Evolutionary conservation across 2,888 invertebrate species (phyloP).

Genomic region (Caradrina kadenii): DNA sequence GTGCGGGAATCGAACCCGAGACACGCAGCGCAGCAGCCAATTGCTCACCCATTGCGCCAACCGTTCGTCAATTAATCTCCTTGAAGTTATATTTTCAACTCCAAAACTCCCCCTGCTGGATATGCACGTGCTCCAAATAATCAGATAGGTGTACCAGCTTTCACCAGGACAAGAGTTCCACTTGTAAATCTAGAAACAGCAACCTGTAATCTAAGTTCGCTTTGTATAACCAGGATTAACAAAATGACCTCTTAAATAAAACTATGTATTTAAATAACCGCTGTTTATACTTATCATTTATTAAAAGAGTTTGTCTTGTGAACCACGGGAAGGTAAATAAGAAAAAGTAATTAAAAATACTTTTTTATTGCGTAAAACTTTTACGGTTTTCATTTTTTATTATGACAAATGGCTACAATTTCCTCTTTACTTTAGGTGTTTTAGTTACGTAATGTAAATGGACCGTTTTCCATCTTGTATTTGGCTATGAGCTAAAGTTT

Average conservation of each 20-base stretch:
- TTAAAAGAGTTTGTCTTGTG: conserved; percentile 42
- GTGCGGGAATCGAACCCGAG: too few relatives aligned
- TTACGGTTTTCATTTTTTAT: conserved; percentile 58
- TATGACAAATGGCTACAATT: conserved; percentile 62
- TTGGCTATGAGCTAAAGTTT: conserved; percentile 2
- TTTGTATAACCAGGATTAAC: conserved; percentile 6
- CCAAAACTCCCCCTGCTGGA: too few relatives aligned
- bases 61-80: too few relatives aligned
- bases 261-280: conserved; percentile 24
- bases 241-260: conserved; percentile 5
- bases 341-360: conserved; percentile 64
- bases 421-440: conserved; percentile 42
- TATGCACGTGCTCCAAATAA: too few relatives aligned
- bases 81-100: too few relatives aligned
- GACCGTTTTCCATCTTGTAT: conserved; percentile 27
- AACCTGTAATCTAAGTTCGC: background rate
- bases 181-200: background rate
- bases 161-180: background rate
- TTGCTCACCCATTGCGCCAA: too few relatives aligned
- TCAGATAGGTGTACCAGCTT: background rate
- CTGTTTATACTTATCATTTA: conserved; percentile 33
- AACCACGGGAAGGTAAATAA: conserved; percentile 52
- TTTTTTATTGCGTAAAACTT: conserved; percentile 60
- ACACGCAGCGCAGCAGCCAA: too few relatives aligned
- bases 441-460: conserved; percentile 39